Conservation (phyloP, 2,113 vertebrate genomes). For the Phyllopteryx taeniolatus region DNA sequence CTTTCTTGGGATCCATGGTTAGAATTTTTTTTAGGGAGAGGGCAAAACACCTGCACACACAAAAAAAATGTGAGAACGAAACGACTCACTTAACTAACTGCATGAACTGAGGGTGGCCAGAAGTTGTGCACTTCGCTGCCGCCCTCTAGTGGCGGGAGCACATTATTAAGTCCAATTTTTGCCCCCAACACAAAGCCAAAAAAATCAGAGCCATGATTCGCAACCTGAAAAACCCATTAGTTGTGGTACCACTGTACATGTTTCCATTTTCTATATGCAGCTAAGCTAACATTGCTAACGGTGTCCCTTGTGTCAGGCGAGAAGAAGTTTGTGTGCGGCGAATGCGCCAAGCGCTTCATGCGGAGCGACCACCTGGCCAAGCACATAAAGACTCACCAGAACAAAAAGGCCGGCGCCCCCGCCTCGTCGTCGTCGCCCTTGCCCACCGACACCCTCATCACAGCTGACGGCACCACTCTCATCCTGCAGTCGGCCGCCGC, state of each 20-base stretch:
- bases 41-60: no score
- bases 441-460: conserved; percentile 85
- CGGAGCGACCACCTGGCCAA: conserved; percentile 99
- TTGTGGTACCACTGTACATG: not conserved
- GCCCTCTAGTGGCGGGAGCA: no score
- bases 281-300: not conserved
- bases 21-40: no score
- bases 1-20: no score
- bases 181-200: no score
- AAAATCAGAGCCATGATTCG: no score
- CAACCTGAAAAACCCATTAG: not conserved
- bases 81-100: no score
- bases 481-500: conserved; percentile 94
- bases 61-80: no score
- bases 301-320: conserved; percentile 77
- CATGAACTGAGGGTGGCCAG: no score
- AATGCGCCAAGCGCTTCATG: conserved; percentile 99
- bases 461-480: conserved; percentile 92
- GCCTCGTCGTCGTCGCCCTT: conserved; percentile 80
- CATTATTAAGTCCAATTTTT: no score
- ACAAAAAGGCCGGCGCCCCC: conserved; percentile 92
- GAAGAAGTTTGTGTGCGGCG: conserved; percentile 98
- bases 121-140: no score
- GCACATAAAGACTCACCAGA: conserved; percentile 99
- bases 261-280: not conserved